Conservation (phyloP, 1,140 invertebrate genomes). For the Papilio polyxenes region DNA sequence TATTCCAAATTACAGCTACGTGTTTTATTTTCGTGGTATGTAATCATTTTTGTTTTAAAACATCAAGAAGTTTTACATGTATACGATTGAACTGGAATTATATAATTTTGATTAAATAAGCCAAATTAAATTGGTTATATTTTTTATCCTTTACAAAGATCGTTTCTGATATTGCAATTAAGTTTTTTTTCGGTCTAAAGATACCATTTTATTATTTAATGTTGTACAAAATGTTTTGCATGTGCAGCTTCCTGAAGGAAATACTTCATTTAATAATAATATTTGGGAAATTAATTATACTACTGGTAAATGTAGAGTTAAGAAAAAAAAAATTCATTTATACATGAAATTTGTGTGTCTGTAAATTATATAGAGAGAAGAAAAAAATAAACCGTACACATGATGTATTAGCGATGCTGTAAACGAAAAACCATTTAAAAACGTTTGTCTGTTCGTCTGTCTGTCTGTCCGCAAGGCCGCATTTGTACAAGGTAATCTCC, state of each 20-base stretch:
- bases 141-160: not conserved
- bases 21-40: not conserved
- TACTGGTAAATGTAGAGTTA: too few species aligned
- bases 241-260: not conserved
- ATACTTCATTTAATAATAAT: not conserved
- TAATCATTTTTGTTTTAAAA: constrained; percentile 27
- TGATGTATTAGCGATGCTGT: too few species aligned
- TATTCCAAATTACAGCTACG: constrained; percentile 11
- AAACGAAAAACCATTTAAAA: too few species aligned
- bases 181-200: not conserved
- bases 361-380: too few species aligned
- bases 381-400: too few species aligned
- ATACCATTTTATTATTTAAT: not conserved
- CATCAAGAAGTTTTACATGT: constrained; percentile 20
- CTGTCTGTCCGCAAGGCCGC: too few species aligned
- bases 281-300: too few species aligned
- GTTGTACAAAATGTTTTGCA: not conserved
- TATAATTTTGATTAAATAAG: not conserved
- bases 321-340: too few species aligned
- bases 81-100: not conserved
- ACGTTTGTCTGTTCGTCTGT: too few species aligned
- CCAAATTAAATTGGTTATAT: not conserved
- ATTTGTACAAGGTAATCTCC: too few species aligned
- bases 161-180: not conserved
- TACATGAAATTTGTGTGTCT: too few species aligned